These are phyloP conservation scores for Brachymystax lenok DNA, from an alignment of 2,797 vertebrate genomes.

Conservation along the genomic window DNA sequence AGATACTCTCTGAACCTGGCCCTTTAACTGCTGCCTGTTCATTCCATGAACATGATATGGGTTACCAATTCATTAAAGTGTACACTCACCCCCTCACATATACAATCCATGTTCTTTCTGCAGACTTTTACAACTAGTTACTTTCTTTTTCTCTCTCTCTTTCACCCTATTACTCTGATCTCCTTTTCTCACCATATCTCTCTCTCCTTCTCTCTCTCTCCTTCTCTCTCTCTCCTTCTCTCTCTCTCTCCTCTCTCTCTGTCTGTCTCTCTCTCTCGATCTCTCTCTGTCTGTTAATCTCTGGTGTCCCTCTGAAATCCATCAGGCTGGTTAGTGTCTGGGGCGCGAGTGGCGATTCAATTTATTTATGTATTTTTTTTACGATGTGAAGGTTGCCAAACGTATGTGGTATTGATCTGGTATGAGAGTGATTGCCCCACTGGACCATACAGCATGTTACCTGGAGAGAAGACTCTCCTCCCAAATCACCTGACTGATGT, in stretches of 20 bases:
- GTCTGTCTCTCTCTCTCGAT: background rate
- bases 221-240: background rate
- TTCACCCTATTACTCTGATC: background rate
- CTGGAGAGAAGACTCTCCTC: slow-evolving; percentile 31
- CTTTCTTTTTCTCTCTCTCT: slow-evolving; percentile 9
- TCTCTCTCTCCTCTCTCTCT: background rate
- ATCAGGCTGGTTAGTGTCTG: slow-evolving; percentile 49
- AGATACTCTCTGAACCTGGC: too few species aligned
- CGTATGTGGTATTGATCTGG: slow-evolving; percentile 78
- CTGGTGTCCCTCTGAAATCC: slow-evolving; percentile 56
- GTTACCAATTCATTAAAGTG: background rate
- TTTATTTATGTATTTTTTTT: slow-evolving; percentile 70
- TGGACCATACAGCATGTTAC: slow-evolving; percentile 58
- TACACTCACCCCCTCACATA: background rate
- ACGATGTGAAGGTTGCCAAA: slow-evolving; percentile 73
- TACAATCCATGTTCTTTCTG: background rate
- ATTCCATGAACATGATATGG: background rate
- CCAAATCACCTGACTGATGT: slow-evolving; percentile 56
- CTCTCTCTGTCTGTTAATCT: slow-evolving; percentile 47
- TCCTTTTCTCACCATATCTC: background rate
- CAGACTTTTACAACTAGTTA: background rate
- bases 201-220: background rate
- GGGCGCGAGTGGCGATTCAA: slow-evolving; percentile 10
- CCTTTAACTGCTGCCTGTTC: background rate
- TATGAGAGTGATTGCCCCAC: slow-evolving; percentile 57